phyloP scores from a whole-genome alignment of 2,888 invertebrate genomes.

The Diplazon laetatorius region DNA sequence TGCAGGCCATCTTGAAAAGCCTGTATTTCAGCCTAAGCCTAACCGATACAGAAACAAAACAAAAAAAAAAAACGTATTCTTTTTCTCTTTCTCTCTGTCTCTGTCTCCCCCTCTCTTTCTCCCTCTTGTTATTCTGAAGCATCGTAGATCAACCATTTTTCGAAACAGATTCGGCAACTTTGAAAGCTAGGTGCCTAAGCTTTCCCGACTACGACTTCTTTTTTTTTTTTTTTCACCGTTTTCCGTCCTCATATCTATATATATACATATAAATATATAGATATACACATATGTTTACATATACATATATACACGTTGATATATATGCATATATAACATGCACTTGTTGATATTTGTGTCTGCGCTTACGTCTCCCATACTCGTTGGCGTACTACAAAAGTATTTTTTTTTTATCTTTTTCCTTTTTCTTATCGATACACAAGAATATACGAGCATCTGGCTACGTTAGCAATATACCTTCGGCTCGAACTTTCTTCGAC shows the following conservation, averaged over 20 bases:
- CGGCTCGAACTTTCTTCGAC: slow-evolving; percentile 76
- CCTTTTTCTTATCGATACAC: slow-evolving; percentile 64
- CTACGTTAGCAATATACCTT: slow-evolving; percentile 81
- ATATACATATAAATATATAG: not conserved
- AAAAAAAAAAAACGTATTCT: slow-evolving; percentile 53
- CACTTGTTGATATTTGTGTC: slow-evolving; percentile 42
- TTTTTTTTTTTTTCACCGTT: slow-evolving; percentile 26
- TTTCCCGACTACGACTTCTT: slow-evolving; percentile 22
- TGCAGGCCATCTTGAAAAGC: slow-evolving; percentile 71
- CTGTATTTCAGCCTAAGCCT: slow-evolving; percentile 74
- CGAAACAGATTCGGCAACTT: slow-evolving; percentile 6
- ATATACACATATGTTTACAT: slow-evolving; percentile 1
- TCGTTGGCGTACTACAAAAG: slow-evolving; percentile 53
- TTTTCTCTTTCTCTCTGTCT: too few relatives aligned
- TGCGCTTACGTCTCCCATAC: slow-evolving; percentile 45
- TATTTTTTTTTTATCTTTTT: too few relatives aligned
- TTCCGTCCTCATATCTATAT: too few relatives aligned
- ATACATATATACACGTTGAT: not conserved
- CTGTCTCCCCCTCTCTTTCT: too few relatives aligned
- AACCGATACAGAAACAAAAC: slow-evolving; percentile 62
- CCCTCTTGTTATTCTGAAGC: slow-evolving; percentile 6
- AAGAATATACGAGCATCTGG: slow-evolving; percentile 67
- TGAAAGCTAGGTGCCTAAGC: slow-evolving; percentile 30
- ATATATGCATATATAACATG: slow-evolving; percentile 24
- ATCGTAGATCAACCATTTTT: slow-evolving; percentile 15